Conservation (phyloP, 2,888 invertebrate genomes). For the Druceiella hillmani region DNA sequence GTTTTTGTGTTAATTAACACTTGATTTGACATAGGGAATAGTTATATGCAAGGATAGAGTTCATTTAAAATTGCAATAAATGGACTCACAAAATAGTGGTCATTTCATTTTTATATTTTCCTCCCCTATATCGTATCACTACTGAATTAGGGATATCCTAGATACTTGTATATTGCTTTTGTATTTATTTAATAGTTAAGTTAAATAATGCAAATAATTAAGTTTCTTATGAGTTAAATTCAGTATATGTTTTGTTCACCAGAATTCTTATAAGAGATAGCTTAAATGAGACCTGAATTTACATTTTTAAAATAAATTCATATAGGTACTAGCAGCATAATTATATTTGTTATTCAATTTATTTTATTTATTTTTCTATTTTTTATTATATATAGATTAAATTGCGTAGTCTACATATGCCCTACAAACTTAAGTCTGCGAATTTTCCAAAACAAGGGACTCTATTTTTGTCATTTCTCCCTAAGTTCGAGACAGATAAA, state of each 20-base stretch:
- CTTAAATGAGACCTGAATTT: not conserved
- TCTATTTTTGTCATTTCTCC: slow-evolving; percentile 1
- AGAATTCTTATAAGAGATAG: not conserved
- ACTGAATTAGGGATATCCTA: slow-evolving; percentile 3
- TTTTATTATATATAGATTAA: not conserved
- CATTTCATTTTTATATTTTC: no score
- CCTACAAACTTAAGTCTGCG: no score
- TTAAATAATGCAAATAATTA: no score
- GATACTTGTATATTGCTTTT: slow-evolving; percentile 1
- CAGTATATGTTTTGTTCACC: no score
- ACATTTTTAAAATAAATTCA: slow-evolving; percentile 3
- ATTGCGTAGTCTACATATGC: no score
- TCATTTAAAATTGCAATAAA: slow-evolving; percentile 4
- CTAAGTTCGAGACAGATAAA: slow-evolving; percentile 3
- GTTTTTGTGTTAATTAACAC: slow-evolving; percentile 2
- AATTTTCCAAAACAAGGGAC: slow-evolving; percentile 4
- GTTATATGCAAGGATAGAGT: slow-evolving; percentile 1
- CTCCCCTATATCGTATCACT: slow-evolving; percentile 3
- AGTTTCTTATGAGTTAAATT: no score
- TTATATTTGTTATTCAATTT: slow-evolving; percentile 2
- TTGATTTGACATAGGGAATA: slow-evolving; percentile 1
- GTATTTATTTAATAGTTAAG: slow-evolving; percentile 2
- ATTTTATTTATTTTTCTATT: slow-evolving; percentile 1
- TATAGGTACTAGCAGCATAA: not conserved
- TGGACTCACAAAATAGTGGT: slow-evolving; percentile 3